phyloP scores from a whole-genome alignment of 2,113 vertebrate species.

The Neolamprologus fasciatus region DNA sequence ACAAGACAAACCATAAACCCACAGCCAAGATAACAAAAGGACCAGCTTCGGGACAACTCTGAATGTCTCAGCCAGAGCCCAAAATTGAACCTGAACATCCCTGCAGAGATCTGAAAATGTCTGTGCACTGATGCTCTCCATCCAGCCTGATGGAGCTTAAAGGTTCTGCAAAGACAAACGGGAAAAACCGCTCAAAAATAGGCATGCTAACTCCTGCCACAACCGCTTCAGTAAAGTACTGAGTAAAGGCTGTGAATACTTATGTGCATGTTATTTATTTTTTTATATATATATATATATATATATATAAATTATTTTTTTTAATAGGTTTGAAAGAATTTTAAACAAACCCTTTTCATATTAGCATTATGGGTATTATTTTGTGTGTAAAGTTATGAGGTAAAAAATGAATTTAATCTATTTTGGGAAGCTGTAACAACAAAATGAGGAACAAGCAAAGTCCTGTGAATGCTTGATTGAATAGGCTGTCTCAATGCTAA shows the following conservation, averaged over 20 bases:
- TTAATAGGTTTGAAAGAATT: neutral
- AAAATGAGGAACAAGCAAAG: neutral
- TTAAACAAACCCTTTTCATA: neutral
- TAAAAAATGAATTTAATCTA: neutral
- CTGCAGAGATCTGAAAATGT: neutral
- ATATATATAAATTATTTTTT: neutral
- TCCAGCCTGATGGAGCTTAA: neutral
- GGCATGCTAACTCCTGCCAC: neutral
- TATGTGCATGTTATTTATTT: neutral
- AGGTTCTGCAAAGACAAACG: neutral
- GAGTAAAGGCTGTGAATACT: neutral
- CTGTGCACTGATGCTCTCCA: neutral
- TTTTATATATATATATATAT: neutral
- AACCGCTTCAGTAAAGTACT: neutral
- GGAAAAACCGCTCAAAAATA: neutral
- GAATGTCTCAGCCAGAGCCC: neutral
- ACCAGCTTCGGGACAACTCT: neutral
- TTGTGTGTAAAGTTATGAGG: neutral
- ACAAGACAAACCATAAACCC: neutral
- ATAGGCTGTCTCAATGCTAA: neutral
- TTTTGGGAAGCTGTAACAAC: neutral
- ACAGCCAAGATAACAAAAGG: neutral
- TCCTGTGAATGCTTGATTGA: neutral
- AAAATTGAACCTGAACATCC: neutral
- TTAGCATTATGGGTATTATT: neutral